phyloP scores from a whole-genome alignment of 2,888 invertebrate genomes.

The Diarsia mendica region DNA sequence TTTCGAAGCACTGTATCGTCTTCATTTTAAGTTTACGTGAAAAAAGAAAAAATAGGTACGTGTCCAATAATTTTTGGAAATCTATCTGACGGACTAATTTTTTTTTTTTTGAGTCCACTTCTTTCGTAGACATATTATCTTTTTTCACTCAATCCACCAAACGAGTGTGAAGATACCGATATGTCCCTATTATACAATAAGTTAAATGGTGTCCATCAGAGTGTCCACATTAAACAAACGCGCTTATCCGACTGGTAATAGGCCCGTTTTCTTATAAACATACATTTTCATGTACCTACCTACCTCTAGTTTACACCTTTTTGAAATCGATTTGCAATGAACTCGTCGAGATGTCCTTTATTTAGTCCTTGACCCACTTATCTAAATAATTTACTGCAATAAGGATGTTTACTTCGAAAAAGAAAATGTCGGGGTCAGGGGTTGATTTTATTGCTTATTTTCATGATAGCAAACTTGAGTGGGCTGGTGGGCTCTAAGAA shows the following conservation, averaged over 20 bases:
- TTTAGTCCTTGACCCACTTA: conserved; percentile 6
- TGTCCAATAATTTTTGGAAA: no score
- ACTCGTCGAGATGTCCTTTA: not conserved
- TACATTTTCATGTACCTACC: not conserved
- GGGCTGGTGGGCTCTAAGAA: not conserved
- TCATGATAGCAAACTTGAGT: not conserved
- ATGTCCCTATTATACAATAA: no score
- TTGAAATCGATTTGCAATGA: conserved; percentile 11
- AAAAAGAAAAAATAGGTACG: no score
- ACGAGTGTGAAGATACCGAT: no score
- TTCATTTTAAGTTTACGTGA: no score
- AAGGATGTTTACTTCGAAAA: not conserved
- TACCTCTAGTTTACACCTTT: not conserved
- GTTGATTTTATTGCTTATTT: not conserved
- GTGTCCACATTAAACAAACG: not conserved
- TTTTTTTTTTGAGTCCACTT: no score
- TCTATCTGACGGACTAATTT: no score
- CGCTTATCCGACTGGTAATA: not conserved
- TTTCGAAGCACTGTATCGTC: no score
- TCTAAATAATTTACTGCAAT: not conserved
- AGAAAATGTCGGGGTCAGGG: not conserved
- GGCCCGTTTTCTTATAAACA: not conserved
- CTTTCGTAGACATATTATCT: no score
- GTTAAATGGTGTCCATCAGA: no score
- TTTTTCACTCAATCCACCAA: no score